phyloP scores from a whole-genome alignment of 2,113 vertebrate species.

The Epinephelus cyanopodus region DNA sequence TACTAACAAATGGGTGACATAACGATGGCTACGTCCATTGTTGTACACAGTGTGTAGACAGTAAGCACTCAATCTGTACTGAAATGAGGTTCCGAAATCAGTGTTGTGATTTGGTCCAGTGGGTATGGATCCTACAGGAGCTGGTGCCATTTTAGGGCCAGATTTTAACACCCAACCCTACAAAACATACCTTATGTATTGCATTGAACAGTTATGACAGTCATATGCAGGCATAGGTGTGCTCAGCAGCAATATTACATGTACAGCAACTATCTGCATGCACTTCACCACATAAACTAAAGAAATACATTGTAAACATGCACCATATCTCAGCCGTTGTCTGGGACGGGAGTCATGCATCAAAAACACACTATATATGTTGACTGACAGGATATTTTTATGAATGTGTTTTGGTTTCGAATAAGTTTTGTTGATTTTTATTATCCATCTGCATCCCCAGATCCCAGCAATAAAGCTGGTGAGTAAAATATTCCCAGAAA shows the following conservation, averaged over 20 bases:
- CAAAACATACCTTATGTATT: neutral
- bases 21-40: too few relatives aligned
- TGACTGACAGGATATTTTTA: neutral
- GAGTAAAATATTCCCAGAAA: neutral
- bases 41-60: too few relatives aligned
- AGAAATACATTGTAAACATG: neutral
- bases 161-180: neutral
- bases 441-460: neutral
- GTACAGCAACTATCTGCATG: neutral
- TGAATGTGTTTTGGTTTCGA: neutral
- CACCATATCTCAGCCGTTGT: neutral
- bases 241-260: neutral
- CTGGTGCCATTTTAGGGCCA: too few relatives aligned
- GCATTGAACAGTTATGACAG: neutral
- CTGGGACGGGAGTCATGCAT: neutral
- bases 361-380: neutral
- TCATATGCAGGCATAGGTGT: too few relatives aligned
- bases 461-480: neutral
- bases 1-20: too few relatives aligned
- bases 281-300: neutral
- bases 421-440: neutral
- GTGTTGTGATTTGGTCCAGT: too few relatives aligned
- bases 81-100: too few relatives aligned
- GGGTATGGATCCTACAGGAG: too few relatives aligned
- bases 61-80: too few relatives aligned